Percentiles rank a stretch among this genome's conserved stretches.
phyloP scores from a whole-genome alignment of 2,888 invertebrate species.

The Portevinia maculata region DNA sequence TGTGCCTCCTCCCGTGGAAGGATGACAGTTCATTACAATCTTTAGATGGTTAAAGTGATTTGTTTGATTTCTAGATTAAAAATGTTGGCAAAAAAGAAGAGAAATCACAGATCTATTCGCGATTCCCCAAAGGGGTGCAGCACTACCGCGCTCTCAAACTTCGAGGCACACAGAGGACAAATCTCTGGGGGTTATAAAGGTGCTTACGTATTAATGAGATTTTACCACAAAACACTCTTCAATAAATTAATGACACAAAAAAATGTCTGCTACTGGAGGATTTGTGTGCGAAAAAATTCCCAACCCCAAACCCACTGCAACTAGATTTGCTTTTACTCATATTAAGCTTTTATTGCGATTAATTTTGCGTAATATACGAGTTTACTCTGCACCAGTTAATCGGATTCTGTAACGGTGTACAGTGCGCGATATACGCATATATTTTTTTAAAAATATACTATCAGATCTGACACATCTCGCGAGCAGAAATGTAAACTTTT shows the following conservation, averaged over 20 bases:
- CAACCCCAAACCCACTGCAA: constrained; percentile 38
- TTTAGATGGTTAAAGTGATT: constrained; percentile 69
- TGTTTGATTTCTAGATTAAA: constrained; percentile 65
- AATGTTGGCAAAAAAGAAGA: constrained; percentile 34
- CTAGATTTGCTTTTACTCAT: constrained; percentile 63
- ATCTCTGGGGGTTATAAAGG: constrained; percentile 59
- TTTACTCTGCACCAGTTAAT: constrained; percentile 19
- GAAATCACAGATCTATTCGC: constrained; percentile 33
- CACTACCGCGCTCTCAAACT: constrained; percentile 39
- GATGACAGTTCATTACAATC: constrained; percentile 70
- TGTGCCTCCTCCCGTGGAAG: constrained; percentile 22
- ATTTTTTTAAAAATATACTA: too few relatives aligned
- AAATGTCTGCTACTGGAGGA: constrained; percentile 24
- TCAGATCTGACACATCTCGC: too few relatives aligned
- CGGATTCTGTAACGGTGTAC: too few relatives aligned
- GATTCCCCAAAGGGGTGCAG: constrained; percentile 55
- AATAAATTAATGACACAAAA: constrained; percentile 58
- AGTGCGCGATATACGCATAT: too few relatives aligned
- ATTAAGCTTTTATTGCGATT: constrained; percentile 57
- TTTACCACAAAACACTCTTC: constrained; percentile 54
- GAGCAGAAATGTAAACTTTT: too few relatives aligned
- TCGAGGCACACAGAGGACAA: constrained; percentile 51
- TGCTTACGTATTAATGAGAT: constrained; percentile 67
- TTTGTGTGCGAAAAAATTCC: constrained; percentile 45
- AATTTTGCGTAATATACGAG: constrained; percentile 13